Base-by-base conservation (phyloP, 2,113 vertebrate species). In the Balaeniceps rex region DNA sequence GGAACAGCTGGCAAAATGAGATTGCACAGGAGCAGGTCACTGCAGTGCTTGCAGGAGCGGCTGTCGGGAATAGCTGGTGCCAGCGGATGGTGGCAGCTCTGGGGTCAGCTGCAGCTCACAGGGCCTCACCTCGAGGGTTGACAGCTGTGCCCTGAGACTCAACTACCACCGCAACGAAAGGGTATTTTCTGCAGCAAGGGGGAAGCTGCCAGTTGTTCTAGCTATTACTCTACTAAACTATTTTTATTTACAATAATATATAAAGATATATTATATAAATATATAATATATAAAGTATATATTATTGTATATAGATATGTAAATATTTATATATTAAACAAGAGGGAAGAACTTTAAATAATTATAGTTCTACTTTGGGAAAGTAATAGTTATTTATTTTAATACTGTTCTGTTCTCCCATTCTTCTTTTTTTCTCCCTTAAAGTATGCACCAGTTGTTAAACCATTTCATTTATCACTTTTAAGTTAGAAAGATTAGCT, bases 91-190 rank as follows among this genome's bases (percentile, higher is more conserved):
- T 1, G 34, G 24, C 34, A 71, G 33, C 65, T 10, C 28, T 0
- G 1, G 23, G 44, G 54, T 22, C 52, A 33, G 40, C 61, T 12
- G 14, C 60, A 31, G 55, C 55, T 25, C 14, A 0, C 1, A 2
- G 17, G 49, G 5, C 6, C 2, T 66, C 28, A n/a, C 19, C 34
- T 14, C 19, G 3, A 14, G n/a, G 40, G 22, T 3, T 4, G 1
- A 34, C 0, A 1, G 28, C 78, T 29, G 16, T 11, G 33, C 33
- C 26, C 31, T 9, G 54, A 25, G 47, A 29, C 46, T 12, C 4
- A 0, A 10, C 61, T 18, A 4, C 61, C 29, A 11, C 47, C 3
- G 2, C 34, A 38, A 58, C 8, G 8, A 38, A 23, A 0, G 4
- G 29, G 19, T 36, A n/a, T 22, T 11, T 42, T 38, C 71, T 78